Conservation (phyloP, 2,888 invertebrate genomes). For the Stenichneumon culpator region DNA sequence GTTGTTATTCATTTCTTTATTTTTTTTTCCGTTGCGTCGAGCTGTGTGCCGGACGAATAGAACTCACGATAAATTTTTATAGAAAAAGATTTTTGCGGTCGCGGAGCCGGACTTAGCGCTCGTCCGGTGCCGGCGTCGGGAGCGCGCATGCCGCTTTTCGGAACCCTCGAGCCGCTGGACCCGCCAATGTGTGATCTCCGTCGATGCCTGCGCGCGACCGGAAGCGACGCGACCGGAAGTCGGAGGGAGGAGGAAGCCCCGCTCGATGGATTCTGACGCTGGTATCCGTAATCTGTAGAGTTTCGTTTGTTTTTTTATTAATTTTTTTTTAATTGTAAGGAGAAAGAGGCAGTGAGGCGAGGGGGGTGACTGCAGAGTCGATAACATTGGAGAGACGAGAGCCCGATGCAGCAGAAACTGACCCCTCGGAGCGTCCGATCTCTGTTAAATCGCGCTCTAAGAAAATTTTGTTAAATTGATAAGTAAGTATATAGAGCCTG, state of each 20-base stretch:
- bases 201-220: neutral
- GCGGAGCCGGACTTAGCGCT: too few relatives aligned
- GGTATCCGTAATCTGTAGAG: neutral
- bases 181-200: slow-evolving; percentile 1
- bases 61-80: too few relatives aligned
- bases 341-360: neutral
- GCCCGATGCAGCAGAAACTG: neutral
- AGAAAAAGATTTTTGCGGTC: too few relatives aligned
- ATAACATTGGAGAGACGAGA: slow-evolving; percentile 6
- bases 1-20: too few relatives aligned
- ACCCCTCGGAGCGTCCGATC: neutral
- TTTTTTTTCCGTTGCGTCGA: too few relatives aligned
- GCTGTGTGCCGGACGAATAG: too few relatives aligned
- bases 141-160: neutral
- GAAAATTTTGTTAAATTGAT: neutral
- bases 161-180: neutral
- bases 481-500: neutral
- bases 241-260: neutral
- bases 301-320: neutral
- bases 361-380: slow-evolving; percentile 10
- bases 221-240: slow-evolving; percentile 11
- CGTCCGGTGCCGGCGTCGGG: neutral
- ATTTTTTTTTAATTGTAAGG: neutral
- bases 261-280: neutral
- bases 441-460: neutral